Percentiles rank a stretch among this genome's conserved stretches.
These are phyloP conservation scores for Drosophila aff. DNA, from an alignment of 1,140 invertebrate genomes.

Conservation along the genomic window DNA sequence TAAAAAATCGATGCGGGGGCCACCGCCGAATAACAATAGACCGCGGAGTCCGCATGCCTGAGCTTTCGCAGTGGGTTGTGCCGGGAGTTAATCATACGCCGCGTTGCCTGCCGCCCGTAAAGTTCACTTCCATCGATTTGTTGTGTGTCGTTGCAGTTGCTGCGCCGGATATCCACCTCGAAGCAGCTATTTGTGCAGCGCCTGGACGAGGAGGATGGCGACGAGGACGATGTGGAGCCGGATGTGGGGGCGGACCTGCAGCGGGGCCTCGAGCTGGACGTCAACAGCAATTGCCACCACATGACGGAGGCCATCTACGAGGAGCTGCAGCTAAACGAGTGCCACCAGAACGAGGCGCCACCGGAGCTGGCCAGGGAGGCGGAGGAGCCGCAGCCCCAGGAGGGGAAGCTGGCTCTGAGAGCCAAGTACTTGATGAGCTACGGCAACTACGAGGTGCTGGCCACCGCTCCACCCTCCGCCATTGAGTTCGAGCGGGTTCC, in stretches of 20 bases:
- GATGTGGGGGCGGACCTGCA: conserved; percentile 19
- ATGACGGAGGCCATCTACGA: conserved; percentile 44
- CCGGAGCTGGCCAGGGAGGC: conserved; percentile 47
- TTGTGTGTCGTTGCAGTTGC: conserved; percentile 54
- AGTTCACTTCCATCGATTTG: conserved; percentile 5
- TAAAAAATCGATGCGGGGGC: conserved; percentile 68
- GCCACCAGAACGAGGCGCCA: conserved; percentile 23
- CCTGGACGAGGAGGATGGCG: conserved; percentile 70
- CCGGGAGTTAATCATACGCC: conserved; percentile 39
- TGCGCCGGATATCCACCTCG: conserved; percentile 76
- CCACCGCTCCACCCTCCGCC: conserved; percentile 8
- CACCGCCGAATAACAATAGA: conserved; percentile 27
- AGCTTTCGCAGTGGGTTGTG: not conserved
- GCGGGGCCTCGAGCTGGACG: conserved; percentile 22
- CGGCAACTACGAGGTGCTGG: conserved; percentile 34
- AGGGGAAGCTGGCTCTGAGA: conserved; percentile 13
- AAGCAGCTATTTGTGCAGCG: conserved; percentile 75
- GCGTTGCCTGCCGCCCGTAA: not conserved
- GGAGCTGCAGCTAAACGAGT: conserved; percentile 23
- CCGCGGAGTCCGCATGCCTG: conserved; percentile 7
- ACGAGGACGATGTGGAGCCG: conserved; percentile 33
- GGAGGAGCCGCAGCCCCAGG: conserved; percentile 1
- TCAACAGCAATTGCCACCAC: conserved; percentile 35
- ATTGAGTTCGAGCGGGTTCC: conserved; percentile 73
- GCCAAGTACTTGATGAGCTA: conserved; percentile 32